Conservation (phyloP, 2,797 vertebrate genomes). For the Meriones psammophilus region DNA sequence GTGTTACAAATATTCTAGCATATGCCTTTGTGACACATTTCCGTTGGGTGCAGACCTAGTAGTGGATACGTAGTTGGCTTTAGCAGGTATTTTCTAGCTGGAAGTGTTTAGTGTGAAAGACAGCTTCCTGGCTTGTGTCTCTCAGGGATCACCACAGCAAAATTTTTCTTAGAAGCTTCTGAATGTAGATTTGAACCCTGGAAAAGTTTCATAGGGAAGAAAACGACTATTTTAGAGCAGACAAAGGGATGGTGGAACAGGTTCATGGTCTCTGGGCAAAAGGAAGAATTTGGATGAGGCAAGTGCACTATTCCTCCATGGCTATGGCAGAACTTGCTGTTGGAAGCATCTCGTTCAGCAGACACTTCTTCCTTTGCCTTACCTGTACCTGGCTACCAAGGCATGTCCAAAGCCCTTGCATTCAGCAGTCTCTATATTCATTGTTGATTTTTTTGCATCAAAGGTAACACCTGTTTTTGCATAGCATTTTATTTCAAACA, state of each 20-base stretch:
- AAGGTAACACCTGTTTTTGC: slow-evolving; percentile 85
- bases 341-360: not conserved
- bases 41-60: not conserved
- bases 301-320: fast-evolving
- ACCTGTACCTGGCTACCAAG: slow-evolving; percentile 67
- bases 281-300: not conserved
- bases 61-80: not conserved
- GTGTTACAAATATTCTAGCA: not conserved
- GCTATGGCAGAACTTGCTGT: not conserved
- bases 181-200: not conserved
- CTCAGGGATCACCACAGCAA: not conserved
- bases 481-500: slow-evolving; percentile 85
- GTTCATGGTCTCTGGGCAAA: not conserved
- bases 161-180: slow-evolving; percentile 4
- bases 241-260: not conserved
- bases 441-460: slow-evolving; percentile 76
- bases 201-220: not conserved
- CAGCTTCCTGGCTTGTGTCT: not conserved
- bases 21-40: not conserved
- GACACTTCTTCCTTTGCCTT: not conserved
- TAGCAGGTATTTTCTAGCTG: not conserved
- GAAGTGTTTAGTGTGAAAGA: not conserved
- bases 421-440: slow-evolving; percentile 65
- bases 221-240: not conserved
- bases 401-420: slow-evolving; percentile 68